Conservation (phyloP, 2,888 invertebrate species). For the Andrena fulva region DNA sequence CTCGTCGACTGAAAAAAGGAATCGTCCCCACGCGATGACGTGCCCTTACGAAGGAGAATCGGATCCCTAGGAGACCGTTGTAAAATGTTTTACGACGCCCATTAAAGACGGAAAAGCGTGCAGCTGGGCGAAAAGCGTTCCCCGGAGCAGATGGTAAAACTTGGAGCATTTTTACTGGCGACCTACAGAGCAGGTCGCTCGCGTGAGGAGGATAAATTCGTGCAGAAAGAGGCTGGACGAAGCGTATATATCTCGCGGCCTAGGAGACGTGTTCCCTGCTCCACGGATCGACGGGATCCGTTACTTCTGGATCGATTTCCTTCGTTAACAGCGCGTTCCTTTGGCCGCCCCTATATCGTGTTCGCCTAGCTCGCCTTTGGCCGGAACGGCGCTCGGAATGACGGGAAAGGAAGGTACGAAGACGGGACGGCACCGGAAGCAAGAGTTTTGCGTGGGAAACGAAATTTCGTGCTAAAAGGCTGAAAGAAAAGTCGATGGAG, state of each 20-base stretch:
- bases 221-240: constrained; percentile 10
- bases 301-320: constrained; percentile 47
- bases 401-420: neutral
- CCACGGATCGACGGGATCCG: constrained; percentile 37
- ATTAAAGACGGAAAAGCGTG: constrained; percentile 50
- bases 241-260: neutral
- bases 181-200: neutral
- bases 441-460: neutral
- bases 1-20: constrained; percentile 3
- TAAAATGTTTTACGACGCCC: constrained; percentile 49
- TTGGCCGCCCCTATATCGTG: constrained; percentile 44
- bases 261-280: neutral
- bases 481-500: neutral
- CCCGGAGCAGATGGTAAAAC: constrained; percentile 31
- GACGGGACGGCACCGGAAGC: constrained; percentile 5
- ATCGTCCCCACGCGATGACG: neutral
- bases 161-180: constrained; percentile 30
- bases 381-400: constrained; percentile 9
- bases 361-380: constrained; percentile 19
- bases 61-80: constrained; percentile 42
- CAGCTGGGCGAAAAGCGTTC: constrained; percentile 23
- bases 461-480: neutral
- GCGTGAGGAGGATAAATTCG: constrained; percentile 12
- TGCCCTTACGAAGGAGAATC: constrained; percentile 28
- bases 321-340: constrained; percentile 51